Percentiles rank a stretch among this genome's conserved stretches.
Evolutionary conservation across 2,113 vertebrate species (phyloP).

Genomic region (Chionomys nivalis): DNA sequence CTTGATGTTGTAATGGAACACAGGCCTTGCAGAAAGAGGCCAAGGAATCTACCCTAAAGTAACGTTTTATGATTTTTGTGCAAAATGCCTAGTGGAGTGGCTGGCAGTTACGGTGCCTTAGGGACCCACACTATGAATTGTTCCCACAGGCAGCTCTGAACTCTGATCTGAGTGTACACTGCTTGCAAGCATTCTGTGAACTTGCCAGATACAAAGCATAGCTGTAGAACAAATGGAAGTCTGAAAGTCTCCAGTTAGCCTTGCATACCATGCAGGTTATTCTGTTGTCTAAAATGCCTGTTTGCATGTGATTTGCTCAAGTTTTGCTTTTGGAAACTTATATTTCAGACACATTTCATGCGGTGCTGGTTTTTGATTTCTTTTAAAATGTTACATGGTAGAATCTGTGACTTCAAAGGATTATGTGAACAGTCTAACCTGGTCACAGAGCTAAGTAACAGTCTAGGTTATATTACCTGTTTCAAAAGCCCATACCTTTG

Average conservation of each 20-base stretch:
- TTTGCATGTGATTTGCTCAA: constrained; percentile 19
- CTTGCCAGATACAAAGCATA: not conserved
- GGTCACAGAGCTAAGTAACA: not conserved
- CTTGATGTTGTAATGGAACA: constrained; percentile 20
- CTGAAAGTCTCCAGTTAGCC: not conserved
- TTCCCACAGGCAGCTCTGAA: not conserved
- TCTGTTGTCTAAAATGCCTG: not conserved
- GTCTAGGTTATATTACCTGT: not conserved
- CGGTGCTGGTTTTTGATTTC: not conserved
- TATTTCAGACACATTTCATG: constrained; percentile 12
- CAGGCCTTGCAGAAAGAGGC: constrained; percentile 26
- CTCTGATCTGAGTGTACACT: not conserved
- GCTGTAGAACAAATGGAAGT: not conserved
- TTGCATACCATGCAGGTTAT: not conserved
- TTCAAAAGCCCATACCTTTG: constrained; percentile 24
- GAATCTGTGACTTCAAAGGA: not conserved
- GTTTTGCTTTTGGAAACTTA: constrained; percentile 8
- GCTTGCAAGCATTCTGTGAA: not conserved
- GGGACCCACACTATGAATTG: not conserved
- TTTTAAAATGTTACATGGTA: not conserved
- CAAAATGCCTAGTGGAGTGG: not conserved
- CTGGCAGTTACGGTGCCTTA: not conserved
- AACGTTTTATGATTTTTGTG: constrained; percentile 23
- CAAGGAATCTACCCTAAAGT: constrained; percentile 18
- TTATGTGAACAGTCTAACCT: not conserved